Base-by-base conservation (phyloP, 2,888 invertebrate genomes). In the Brachypterus glaber region DNA sequence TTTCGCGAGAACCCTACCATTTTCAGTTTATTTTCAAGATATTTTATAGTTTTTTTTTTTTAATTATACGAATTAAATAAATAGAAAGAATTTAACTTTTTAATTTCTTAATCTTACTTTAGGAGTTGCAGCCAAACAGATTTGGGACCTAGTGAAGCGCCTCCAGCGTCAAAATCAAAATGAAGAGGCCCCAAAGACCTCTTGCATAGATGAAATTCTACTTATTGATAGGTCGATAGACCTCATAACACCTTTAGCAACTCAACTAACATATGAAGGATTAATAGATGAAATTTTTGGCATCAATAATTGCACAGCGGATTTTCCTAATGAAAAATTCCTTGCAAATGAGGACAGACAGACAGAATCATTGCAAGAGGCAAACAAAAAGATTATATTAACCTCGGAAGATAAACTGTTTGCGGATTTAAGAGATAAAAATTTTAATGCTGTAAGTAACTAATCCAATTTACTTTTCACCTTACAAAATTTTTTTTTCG, bases 221-320 rank as follows among this genome's bases (percentile, higher is more conserved):
- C 66, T 98, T 30, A 68, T 98, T 1, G 98, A 99, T 65, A 73
- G 98, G 16, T 80, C 82, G 29, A 76, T 93, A 2, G 98, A 99
- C 71, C 75, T 93, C 36, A 74, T 97, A 32, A 88, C 92, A 31
- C 89, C 93, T 1, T 70, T 98, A 53, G 81, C 89, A 1, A 93
- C 93, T 0, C 98, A 97, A 58, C 74, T 96, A 21, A 97, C 97
- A 0, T 98, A 97, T 55, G 96, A 96, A 65, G 98, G 97, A 2
- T 73, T 98, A 4, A 88, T 98, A 46, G 98, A 98, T 67, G 96
- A 97, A 64, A 75, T 92, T 39, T 96, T 83, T 66, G 85, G 86
- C 21, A 88, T 96, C 40, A 82, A 81, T 50, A 79, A 74, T 51
- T 79, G 82, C 17, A 82, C 85, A 14, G 87, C 87, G 0, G 78